These are phyloP conservation scores for Ricordea florida DNA, from an alignment of 92 coral and sea anemone genomes.

Conservation along the genomic window DNA sequence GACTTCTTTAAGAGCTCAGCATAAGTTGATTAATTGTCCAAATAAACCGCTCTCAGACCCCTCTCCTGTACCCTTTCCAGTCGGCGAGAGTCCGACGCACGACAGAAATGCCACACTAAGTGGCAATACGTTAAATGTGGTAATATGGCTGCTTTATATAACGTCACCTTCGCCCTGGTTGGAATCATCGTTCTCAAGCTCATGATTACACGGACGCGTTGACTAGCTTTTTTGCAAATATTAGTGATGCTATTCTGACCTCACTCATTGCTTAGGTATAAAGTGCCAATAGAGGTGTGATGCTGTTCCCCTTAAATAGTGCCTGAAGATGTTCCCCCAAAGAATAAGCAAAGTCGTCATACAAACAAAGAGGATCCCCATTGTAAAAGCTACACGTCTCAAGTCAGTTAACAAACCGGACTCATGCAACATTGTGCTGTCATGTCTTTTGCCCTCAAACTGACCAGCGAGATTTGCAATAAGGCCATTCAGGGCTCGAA, in stretches of 20 bases:
- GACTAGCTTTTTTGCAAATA: too few species aligned
- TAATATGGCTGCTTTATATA: too few species aligned
- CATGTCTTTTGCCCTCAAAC: conserved; percentile 1
- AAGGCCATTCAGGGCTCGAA: conserved; percentile 2
- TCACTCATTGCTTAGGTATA: not conserved
- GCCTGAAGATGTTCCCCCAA: not conserved
- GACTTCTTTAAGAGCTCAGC: too few species aligned
- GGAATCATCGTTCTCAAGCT: too few species aligned
- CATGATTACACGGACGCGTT: too few species aligned
- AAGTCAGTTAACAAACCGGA: not conserved
- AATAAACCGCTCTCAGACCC: too few species aligned
- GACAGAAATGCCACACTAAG: too few species aligned
- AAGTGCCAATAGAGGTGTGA: not conserved
- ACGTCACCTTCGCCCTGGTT: too few species aligned
- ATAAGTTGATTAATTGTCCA: too few species aligned
- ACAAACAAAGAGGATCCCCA: not conserved
- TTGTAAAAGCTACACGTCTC: not conserved
- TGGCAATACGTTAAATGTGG: too few species aligned
- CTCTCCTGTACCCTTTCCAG: too few species aligned
- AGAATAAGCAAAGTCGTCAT: not conserved
- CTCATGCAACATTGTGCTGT: not conserved
- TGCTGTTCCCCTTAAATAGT: not conserved
- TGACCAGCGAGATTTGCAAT: not conserved
- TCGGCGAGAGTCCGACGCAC: too few species aligned
- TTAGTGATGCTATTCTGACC: not conserved